Base-by-base conservation (phyloP, 2,888 invertebrate species). In the Hypomecis atomaria region DNA sequence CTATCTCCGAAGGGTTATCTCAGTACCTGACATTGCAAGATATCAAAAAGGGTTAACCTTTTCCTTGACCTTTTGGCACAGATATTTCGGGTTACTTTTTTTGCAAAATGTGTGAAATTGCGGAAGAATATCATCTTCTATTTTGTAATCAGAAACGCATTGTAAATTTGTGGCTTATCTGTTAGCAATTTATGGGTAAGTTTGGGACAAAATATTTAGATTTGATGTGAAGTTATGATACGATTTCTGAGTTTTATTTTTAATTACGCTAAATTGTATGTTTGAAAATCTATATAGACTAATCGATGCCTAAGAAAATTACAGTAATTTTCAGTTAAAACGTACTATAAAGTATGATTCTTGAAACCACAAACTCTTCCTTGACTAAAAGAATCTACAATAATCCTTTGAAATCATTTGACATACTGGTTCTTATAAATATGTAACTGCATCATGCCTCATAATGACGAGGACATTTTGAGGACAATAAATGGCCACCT, bases 41-140 rank as follows among this genome's bases (percentile, higher is more conserved):
- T 78, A 80, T 84, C 81, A 79, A 70, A 84, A 59, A 82, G 87
- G 87, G 87, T 88, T 83, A 84, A 83, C 83, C 83, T 77, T 82
- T 85, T 81, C 75, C 79, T 87, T 90, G 89, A 90, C 90, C 90
- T 85, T 78, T 79, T 84, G 81, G 82, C 84, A 77, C 66, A 74
- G 78, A 77, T 76, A 72, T 52, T 13, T 54, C 54, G 74, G 80
- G 79, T 75, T 78, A 67, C 60, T 86, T 89, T 87, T n/a, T 87
- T 81, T 76, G 65, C 63, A 42, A 67, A 84, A 83, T 81, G 72
- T 82, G 79, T 80, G 79, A 85, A 85, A 85, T 75, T 74, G 67
- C 58, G 72, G 79, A 78, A 84, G 74, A 75, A 52, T 60, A 36
- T 37, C 34, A 47, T 43, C 52, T 53, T 50, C 55, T 48, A 53